These are phyloP conservation scores for Gorilla gorilla DNA, from an alignment of 2,113 vertebrate genomes.

Conservation along the genomic window DNA sequence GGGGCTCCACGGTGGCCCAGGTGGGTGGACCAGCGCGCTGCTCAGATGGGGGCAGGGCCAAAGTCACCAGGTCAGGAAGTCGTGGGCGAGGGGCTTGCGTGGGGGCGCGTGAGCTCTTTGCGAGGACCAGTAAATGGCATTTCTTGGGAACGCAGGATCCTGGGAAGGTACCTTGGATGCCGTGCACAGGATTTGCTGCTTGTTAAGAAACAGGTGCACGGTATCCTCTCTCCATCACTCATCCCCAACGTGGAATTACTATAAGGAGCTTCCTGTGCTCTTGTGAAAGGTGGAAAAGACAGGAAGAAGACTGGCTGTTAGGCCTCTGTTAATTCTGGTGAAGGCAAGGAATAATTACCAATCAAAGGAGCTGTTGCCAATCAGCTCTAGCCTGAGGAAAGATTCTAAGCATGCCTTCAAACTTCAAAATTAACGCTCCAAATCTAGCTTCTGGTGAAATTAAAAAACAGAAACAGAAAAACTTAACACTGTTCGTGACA, in stretches of 20 bases:
- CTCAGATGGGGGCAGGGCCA: background rate
- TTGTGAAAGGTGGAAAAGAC: background rate
- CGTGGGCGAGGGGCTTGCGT: rapidly evolving
- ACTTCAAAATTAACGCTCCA: background rate
- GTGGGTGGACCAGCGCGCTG: rapidly evolving
- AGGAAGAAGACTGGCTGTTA: too few relatives aligned
- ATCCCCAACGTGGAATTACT: background rate
- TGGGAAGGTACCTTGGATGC: too few relatives aligned
- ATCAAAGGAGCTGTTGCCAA: background rate
- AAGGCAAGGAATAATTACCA: background rate
- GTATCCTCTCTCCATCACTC: background rate
- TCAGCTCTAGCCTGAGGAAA: too few relatives aligned
- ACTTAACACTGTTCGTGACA: background rate
- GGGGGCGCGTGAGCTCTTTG: rapidly evolving
- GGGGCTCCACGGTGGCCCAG: rapidly evolving
- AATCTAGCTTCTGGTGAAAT: background rate
- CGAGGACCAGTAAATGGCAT: rapidly evolving
- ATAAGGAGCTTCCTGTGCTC: background rate
- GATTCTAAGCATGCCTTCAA: background rate
- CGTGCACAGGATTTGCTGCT: rapidly evolving
- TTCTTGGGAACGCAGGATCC: rapidly evolving
- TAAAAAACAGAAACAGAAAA: background rate
- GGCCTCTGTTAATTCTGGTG: background rate
- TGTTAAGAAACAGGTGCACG: rapidly evolving
- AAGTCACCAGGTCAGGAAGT: rapidly evolving